Evolutionary conservation across 2,113 vertebrate genomes (phyloP).

Genomic region (Stigmatopora nigra): DNA sequence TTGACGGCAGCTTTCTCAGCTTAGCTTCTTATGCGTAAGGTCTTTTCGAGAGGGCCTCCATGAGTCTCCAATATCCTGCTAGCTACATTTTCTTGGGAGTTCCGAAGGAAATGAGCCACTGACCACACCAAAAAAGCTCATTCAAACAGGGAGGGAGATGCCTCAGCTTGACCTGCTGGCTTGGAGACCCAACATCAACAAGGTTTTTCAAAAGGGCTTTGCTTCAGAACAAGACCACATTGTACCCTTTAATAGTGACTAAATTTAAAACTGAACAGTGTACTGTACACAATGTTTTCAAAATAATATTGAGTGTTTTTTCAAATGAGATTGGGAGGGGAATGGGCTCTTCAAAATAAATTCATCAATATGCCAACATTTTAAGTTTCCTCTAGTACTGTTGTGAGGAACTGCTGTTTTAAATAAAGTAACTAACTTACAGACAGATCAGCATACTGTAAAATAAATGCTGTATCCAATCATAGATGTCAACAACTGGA

Average conservation of each 20-base stretch:
- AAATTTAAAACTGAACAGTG: neutral
- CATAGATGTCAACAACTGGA: conserved; percentile 8
- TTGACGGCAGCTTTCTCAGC: conserved; percentile 24
- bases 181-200: conserved; percentile 13
- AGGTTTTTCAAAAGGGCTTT: conserved; percentile 11
- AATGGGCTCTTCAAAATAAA: neutral
- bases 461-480: conserved; percentile 10
- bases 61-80: conserved; percentile 57
- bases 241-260: neutral
- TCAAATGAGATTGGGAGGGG: no score
- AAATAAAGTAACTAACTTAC: conserved; percentile 40
- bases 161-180: conserved; percentile 21
- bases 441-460: conserved; percentile 13
- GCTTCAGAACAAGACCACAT: neutral
- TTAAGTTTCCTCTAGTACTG: neutral
- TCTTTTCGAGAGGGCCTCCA: conserved; percentile 51
- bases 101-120: conserved; percentile 14
- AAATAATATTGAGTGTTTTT: neutral
- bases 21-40: conserved; percentile 40
- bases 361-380: neutral
- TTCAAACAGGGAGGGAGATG: conserved; percentile 18
- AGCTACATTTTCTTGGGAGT: conserved; percentile 22
- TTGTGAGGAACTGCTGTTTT: conserved; percentile 5
- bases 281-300: neutral
- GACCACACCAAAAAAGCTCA: conserved; percentile 20